phyloP scores from a whole-genome alignment of 2,888 invertebrate species.

The Acanthosoma haemorrhoidale region DNA sequence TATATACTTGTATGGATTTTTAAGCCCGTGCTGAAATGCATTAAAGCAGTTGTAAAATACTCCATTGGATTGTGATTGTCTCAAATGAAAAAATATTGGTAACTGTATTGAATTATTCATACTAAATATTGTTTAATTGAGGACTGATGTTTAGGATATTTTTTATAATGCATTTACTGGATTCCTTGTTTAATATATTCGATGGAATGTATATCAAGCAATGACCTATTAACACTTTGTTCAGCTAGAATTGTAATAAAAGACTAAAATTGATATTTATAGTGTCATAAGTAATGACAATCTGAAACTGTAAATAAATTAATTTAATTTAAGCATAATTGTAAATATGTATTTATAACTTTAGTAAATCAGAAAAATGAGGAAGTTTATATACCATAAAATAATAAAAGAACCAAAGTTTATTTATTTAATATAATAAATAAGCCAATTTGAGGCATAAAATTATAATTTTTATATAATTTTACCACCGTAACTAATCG shows the following conservation, averaged over 20 bases:
- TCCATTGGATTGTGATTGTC: background rate
- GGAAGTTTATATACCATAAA: background rate
- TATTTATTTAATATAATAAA: background rate
- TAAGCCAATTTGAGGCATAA: background rate
- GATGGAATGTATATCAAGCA: background rate
- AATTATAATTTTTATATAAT: background rate
- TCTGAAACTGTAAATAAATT: background rate
- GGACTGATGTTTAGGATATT: background rate
- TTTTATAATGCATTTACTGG: background rate
- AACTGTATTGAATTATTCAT: background rate
- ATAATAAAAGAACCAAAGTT: constrained; percentile 4
- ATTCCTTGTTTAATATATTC: background rate
- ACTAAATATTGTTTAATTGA: background rate
- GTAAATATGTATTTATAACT: background rate
- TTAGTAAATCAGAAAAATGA: background rate
- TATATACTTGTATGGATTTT: background rate
- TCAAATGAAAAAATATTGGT: background rate
- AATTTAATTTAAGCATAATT: background rate
- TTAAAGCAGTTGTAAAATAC: background rate
- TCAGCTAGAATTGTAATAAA: background rate
- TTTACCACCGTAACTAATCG: too few relatives aligned
- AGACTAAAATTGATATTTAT: background rate
- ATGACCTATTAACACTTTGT: background rate
- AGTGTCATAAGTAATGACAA: background rate
- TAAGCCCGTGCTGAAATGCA: background rate